These are phyloP conservation scores for Zaprionus bogoriensis DNA, from an alignment of 2,888 invertebrate species.

Conservation along the genomic window DNA sequence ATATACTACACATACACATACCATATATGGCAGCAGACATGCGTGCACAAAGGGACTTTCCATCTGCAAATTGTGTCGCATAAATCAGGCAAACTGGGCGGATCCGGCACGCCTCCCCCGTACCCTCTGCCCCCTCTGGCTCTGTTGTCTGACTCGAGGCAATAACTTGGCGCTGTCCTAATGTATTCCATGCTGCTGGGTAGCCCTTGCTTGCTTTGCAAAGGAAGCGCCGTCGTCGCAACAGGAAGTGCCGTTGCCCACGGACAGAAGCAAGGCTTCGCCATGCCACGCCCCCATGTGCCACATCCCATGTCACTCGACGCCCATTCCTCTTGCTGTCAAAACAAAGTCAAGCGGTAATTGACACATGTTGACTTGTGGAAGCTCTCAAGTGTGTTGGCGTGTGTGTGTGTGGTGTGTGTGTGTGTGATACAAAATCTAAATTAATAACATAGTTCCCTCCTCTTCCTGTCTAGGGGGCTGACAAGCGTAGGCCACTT, in stretches of 20 bases:
- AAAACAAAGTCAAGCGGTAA: constrained; percentile 67
- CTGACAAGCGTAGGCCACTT: background rate
- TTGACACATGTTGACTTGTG: constrained; percentile 67
- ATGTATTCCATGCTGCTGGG: constrained; percentile 3
- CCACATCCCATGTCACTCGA: constrained; percentile 5
- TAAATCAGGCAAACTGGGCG: constrained; percentile 25
- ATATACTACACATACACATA: background rate
- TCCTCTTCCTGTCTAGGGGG: too few species aligned
- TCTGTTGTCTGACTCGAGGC: constrained; percentile 3
- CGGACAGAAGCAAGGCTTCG: too few species aligned
- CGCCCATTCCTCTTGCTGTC: constrained; percentile 63
- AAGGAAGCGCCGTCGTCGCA: constrained; percentile 1
- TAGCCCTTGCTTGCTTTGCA: constrained; percentile 16
- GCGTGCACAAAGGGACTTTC: background rate
- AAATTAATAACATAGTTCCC: constrained; percentile 38
- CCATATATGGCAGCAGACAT: background rate
- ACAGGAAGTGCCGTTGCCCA: constrained; percentile 1
- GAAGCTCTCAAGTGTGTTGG: constrained; percentile 24
- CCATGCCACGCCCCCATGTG: background rate
- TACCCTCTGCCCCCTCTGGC: background rate
- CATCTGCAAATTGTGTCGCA: constrained; percentile 7
- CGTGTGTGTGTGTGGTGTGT: background rate
- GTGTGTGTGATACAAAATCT: constrained; percentile 1
- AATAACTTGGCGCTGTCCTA: background rate
- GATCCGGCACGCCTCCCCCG: background rate